Evolutionary conservation across 2,113 vertebrate genomes (phyloP), one percentile per base, ranked within the genome.

Genomic region (Nothocercus nigrocapillus): DNA sequence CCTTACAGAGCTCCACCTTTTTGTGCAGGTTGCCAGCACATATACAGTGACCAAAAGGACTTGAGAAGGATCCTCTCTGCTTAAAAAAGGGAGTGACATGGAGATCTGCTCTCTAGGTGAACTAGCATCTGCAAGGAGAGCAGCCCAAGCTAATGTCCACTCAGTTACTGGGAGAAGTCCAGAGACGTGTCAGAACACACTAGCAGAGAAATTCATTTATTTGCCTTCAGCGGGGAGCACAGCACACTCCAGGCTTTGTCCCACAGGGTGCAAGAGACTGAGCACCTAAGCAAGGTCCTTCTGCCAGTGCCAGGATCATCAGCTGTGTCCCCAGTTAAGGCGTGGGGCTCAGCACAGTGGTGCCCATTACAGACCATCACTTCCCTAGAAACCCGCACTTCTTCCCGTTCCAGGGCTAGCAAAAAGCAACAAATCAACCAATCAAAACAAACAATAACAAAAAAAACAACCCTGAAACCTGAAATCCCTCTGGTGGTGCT

Each of bases 81-180:
- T n/a, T 64, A 69, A n/a, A 13, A 59, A 69, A 63, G 32, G 36
- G 85, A 11, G 4, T 80, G 30, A 13, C 28, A 5, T 8, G 8
- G 27, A 12, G 56, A 67, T 38, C 10, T 11, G 24, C 62, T 64
- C 25, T 40, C 16, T 22, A 61, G n/a, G 59, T n/a, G 13, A 24
- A 61, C 4, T 5, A 20, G 49, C 18, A 90, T 22, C 58, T 68
- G 28, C 58, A 69, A 36, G 53, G 14, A 38, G 11, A 58, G 24
- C 59, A 90, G 58, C 38, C 44, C 67, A 77, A 78, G n/a, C 30
- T 51, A 74, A 75, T 4, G 44, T 0, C 3, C 7, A 49, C 67
- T 47, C 0, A 0, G 5, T 19, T 6, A 8, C 10, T 9, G 7
- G 4, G 3, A 7, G 34, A 51, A 80, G 25, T 9, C 13, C 36